These are phyloP conservation scores for Microcebus lehilahytsara DNA, from an alignment of 2,113 vertebrate species.

Conservation along the genomic window DNA sequence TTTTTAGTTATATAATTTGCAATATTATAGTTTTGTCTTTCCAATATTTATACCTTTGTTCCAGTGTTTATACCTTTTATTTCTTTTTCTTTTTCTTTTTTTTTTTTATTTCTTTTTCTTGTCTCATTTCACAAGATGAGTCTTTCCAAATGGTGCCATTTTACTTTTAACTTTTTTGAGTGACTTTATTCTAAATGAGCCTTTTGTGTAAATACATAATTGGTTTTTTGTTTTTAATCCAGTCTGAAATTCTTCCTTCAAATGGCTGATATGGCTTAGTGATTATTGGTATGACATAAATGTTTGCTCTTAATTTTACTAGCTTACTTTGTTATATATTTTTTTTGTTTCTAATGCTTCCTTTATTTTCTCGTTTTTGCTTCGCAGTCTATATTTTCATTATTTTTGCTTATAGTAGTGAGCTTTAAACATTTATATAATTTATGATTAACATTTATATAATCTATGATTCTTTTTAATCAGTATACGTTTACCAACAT, in stretches of 20 bases:
- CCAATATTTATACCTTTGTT: background rate
- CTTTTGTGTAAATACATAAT: background rate
- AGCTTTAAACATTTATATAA: background rate
- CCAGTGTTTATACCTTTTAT: background rate
- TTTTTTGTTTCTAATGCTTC: constrained; percentile 5
- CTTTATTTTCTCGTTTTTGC: constrained; percentile 21
- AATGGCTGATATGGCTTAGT: background rate
- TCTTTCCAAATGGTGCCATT: background rate
- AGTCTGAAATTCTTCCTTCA: background rate
- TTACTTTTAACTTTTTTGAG: constrained; percentile 1
- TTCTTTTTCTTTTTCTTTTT: background rate
- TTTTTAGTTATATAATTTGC: background rate
- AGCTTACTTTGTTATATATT: background rate
- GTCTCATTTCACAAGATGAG: background rate
- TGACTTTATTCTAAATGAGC: background rate
- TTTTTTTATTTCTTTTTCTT: constrained; percentile 21
- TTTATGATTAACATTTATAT: background rate
- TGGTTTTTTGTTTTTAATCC: constrained; percentile 7
- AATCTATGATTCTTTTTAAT: background rate
- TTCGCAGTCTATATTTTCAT: background rate
- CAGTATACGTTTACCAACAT: background rate
- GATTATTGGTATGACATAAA: background rate
- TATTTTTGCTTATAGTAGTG: background rate
- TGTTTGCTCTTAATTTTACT: constrained; percentile 1
- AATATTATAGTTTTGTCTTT: background rate